These are phyloP conservation scores for Drosophila ohnishii DNA, from an alignment of 1,140 invertebrate genomes.

Conservation along the genomic window DNA sequence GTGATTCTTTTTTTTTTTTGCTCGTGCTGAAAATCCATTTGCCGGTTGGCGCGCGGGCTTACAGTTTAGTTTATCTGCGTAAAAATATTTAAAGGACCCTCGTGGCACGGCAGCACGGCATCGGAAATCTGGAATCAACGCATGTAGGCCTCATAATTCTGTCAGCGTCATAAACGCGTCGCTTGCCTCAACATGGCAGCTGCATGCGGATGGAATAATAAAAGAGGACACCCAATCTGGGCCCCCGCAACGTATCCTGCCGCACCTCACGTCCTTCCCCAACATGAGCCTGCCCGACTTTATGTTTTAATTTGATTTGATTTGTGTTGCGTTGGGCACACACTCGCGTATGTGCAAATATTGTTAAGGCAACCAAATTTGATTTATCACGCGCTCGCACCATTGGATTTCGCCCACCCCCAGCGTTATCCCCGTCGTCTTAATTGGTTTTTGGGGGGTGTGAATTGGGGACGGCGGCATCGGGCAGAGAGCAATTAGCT, in stretches of 20 bases:
- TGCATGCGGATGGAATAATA: conserved; percentile 77
- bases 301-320: conserved; percentile 83
- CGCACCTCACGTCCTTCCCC: conserved; percentile 11
- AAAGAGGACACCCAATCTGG: conserved; percentile 65
- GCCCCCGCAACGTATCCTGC: neutral
- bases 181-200: conserved; percentile 74
- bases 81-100: conserved; percentile 77
- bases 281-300: conserved; percentile 56
- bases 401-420: conserved; percentile 30
- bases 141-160: conserved; percentile 81
- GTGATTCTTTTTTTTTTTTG: conserved; percentile 53
- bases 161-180: conserved; percentile 80
- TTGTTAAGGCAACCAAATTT: conserved; percentile 81
- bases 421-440: conserved; percentile 38
- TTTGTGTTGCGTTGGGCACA: conserved; percentile 79
- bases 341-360: conserved; percentile 76
- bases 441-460: conserved; percentile 73
- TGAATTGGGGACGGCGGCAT: conserved; percentile 29
- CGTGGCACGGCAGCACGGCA: conserved; percentile 46
- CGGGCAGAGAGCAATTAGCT: conserved; percentile 66
- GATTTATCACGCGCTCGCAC: conserved; percentile 67
- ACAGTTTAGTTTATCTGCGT: conserved; percentile 79
- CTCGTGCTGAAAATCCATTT: conserved; percentile 73
- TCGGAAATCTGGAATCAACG: conserved; percentile 78
- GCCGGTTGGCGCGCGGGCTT: conserved; percentile 51